Conservation (phyloP, 1,140 invertebrate species). For the Propsilocerus akamusi region DNA sequence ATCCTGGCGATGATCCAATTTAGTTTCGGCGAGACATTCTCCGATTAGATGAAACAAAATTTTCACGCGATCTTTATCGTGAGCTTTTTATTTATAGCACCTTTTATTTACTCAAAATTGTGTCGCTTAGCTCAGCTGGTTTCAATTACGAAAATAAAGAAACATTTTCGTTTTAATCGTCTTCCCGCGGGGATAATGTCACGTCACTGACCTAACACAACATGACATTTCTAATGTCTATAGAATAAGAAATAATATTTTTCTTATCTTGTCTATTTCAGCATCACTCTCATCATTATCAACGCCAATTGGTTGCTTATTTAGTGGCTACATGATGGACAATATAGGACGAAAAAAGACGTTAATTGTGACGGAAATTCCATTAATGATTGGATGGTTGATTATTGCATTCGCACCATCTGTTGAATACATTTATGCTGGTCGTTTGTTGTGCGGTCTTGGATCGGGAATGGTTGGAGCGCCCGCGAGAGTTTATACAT, state of each 20-base stretch:
- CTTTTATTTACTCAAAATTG: too few species aligned
- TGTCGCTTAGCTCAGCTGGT: too few species aligned
- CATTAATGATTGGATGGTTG: slow-evolving; percentile 47
- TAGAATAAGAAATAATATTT: neutral
- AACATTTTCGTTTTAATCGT: too few species aligned
- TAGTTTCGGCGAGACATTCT: too few species aligned
- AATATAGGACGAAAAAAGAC: slow-evolving; percentile 39
- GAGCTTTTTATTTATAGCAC: too few species aligned
- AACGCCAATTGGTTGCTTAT: slow-evolving; percentile 47
- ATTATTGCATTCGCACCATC: slow-evolving; percentile 35
- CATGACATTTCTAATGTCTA: neutral
- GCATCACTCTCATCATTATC: slow-evolving; percentile 50
- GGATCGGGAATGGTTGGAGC: slow-evolving; percentile 51
- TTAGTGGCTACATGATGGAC: slow-evolving; percentile 54
- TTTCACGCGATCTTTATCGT: too few species aligned
- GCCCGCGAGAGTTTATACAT: slow-evolving; percentile 44
- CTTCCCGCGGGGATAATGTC: too few species aligned
- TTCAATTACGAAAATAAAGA: too few species aligned
- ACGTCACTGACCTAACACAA: neutral
- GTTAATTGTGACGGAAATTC: slow-evolving; percentile 45
- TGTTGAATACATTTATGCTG: slow-evolving; percentile 39
- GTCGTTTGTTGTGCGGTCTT: slow-evolving; percentile 37
- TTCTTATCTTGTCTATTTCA: slow-evolving; percentile 21
- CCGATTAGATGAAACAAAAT: too few species aligned
- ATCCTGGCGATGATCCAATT: too few species aligned